These are phyloP conservation scores for Melierax canorus DNA, from an alignment of 2,113 vertebrate species.

Conservation along the genomic window DNA sequence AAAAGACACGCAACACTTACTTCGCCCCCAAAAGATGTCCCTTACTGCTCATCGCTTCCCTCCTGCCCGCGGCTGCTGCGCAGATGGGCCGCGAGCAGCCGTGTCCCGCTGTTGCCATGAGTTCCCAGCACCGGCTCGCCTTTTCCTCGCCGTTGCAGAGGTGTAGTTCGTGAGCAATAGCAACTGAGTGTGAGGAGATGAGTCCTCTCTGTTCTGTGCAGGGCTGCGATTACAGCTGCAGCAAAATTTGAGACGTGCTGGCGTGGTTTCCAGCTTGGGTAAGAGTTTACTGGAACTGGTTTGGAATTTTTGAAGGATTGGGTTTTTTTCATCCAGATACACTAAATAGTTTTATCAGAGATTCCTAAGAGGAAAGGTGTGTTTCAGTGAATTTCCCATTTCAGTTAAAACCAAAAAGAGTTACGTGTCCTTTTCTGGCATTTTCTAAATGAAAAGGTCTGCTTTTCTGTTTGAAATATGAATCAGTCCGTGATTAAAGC, in stretches of 20 bases:
- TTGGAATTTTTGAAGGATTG: not conserved
- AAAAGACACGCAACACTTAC: not conserved
- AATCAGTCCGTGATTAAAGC: not conserved
- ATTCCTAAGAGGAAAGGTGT: not conserved
- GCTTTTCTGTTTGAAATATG: not conserved
- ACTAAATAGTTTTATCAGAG: not conserved
- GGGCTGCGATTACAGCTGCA: not conserved
- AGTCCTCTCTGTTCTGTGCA: not conserved
- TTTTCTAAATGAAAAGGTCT: not conserved
- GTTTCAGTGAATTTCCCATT: not conserved
- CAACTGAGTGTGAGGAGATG: not conserved
- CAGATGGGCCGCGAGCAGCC: not conserved
- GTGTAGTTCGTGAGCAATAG: not conserved
- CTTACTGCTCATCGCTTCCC: not conserved
- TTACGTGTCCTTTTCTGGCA: not conserved
- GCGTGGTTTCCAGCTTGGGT: not conserved
- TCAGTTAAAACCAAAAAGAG: not conserved
- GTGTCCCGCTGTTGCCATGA: fast-evolving
- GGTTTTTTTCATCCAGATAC: not conserved
- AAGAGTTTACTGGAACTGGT: not conserved
- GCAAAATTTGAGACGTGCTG: not conserved
- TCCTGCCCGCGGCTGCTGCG: not conserved
- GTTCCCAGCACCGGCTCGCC: not conserved
- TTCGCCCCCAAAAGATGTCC: not conserved
- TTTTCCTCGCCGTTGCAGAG: not conserved